These are phyloP conservation scores for Mellivora capensis DNA, from an alignment of 2,113 vertebrate species.

Conservation along the genomic window DNA sequence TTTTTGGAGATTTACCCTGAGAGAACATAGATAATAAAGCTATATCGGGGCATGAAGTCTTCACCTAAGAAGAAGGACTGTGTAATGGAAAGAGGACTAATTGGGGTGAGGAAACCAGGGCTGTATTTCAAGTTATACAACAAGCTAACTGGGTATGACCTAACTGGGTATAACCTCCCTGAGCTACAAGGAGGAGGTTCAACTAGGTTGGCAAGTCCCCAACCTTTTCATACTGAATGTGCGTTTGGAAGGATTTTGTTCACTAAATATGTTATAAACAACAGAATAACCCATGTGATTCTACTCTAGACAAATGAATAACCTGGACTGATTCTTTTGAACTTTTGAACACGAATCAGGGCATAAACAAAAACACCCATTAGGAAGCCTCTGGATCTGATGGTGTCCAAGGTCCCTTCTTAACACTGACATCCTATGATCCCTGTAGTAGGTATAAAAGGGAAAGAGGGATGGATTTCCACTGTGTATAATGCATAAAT, in stretches of 20 bases:
- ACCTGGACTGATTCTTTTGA: background rate
- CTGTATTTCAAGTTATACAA: slow-evolving; percentile 29
- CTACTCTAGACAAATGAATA: background rate
- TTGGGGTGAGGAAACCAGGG: background rate
- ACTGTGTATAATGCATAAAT: background rate
- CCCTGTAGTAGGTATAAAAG: background rate
- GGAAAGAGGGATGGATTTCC: background rate
- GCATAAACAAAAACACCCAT: background rate
- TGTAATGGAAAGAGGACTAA: slow-evolving; percentile 28
- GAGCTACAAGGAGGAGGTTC: background rate
- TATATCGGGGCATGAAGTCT: slow-evolving; percentile 17
- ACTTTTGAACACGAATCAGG: background rate
- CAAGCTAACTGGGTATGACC: background rate
- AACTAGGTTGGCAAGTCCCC: background rate
- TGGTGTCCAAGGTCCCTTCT: background rate
- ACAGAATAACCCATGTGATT: background rate
- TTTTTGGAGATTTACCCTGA: background rate
- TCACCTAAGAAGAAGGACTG: background rate
- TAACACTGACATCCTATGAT: background rate
- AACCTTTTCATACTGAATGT: background rate
- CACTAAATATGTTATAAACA: background rate
- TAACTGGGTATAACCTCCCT: background rate
- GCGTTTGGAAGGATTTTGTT: background rate
- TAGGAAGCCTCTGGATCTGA: background rate
- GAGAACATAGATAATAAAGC: background rate